These are phyloP conservation scores for Rhinoptilus africanus DNA, from an alignment of 2,113 vertebrate genomes.

Conservation along the genomic window DNA sequence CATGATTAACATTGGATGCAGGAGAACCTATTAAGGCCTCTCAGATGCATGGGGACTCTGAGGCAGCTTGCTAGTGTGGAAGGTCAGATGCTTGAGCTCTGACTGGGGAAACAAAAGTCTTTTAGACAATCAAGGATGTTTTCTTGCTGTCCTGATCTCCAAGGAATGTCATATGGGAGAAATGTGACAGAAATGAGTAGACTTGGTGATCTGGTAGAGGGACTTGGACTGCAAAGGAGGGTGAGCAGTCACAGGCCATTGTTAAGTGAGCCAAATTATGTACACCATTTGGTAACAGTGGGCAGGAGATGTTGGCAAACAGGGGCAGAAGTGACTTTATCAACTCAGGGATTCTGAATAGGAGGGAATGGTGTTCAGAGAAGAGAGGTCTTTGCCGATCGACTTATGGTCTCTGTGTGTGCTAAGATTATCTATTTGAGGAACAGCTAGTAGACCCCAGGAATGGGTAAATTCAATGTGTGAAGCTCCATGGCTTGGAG, in stretches of 20 bases:
- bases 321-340: not conserved
- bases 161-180: not conserved
- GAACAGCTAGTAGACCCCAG: not conserved
- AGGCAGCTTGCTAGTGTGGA: not conserved
- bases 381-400: not conserved
- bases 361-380: not conserved
- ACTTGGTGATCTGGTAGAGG: not conserved
- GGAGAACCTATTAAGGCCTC: not conserved
- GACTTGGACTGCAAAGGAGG: not conserved
- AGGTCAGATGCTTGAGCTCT: not conserved
- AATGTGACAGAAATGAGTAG: not conserved
- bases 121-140: not conserved
- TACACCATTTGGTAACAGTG: not conserved
- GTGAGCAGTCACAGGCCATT: not conserved
- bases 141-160: not conserved
- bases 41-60: not conserved
- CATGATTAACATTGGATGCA: not conserved
- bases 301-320: not conserved
- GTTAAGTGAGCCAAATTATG: not conserved
- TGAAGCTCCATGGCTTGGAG: not conserved
- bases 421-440: not conserved
- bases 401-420: not conserved
- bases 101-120: not conserved
- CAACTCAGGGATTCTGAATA: not conserved
- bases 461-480: not conserved